Evolutionary conservation across 2,113 vertebrate genomes (phyloP).

Genomic region (Psilopogon haemacephalus): DNA sequence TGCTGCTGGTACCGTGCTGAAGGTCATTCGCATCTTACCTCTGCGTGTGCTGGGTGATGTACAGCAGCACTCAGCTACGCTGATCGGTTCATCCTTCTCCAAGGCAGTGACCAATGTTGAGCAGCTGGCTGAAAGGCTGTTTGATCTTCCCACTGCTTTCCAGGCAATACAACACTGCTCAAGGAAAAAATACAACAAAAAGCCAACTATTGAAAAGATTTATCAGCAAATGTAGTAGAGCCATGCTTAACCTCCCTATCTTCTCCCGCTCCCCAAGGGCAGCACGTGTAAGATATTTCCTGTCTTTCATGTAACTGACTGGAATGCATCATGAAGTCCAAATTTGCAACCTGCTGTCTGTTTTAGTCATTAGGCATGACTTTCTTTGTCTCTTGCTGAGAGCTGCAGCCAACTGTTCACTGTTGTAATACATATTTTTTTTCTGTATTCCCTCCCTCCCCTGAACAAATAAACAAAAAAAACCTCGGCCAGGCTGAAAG

Average conservation of each 20-base stretch:
- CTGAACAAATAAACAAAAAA: background rate
- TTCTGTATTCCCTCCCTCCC: background rate
- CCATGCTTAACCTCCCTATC: background rate
- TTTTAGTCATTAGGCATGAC: constrained; percentile 36
- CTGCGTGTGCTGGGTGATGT: constrained; percentile 34
- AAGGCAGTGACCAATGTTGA: constrained; percentile 40
- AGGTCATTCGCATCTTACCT: background rate
- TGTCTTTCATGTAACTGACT: constrained; percentile 42
- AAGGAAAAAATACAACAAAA: background rate
- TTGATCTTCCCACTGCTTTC: constrained; percentile 27
- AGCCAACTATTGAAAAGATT: background rate
- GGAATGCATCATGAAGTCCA: constrained; percentile 28
- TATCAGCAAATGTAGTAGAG: background rate
- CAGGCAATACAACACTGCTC: background rate
- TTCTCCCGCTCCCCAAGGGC: constrained; percentile 20
- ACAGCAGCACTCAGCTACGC: background rate
- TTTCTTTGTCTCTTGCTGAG: constrained; percentile 25
- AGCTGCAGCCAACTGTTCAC: constrained; percentile 17
- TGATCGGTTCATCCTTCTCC: constrained; percentile 21
- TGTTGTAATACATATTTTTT: background rate
- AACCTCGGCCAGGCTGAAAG: background rate
- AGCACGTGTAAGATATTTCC: constrained; percentile 39
- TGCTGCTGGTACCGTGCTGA: background rate
- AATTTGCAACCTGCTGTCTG: constrained; percentile 56
- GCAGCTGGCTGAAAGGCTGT: constrained; percentile 37